Percentiles rank a stretch among this genome's conserved stretches.
Evolutionary conservation across 2,888 invertebrate genomes (phyloP).

Genomic region (Incurvaria masculella): DNA sequence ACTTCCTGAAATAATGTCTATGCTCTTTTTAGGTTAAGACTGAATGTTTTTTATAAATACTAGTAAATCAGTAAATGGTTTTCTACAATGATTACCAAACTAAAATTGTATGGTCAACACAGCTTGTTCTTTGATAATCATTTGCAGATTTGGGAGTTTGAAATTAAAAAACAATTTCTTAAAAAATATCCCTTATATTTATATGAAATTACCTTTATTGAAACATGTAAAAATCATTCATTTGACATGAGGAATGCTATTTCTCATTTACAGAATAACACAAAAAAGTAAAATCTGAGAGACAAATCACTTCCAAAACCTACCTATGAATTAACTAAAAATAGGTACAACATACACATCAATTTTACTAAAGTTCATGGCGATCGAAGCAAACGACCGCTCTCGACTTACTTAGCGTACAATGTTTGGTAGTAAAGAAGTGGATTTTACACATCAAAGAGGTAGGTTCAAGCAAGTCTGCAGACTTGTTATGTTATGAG

Average conservation of each 20-base stretch:
- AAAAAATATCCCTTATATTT: conserved; percentile 34
- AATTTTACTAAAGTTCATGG: conserved; percentile 41
- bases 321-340: conserved; percentile 55
- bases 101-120: too few species aligned
- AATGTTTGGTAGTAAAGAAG: conserved; percentile 49
- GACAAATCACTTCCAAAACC: conserved; percentile 57
- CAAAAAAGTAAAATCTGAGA: conserved; percentile 54
- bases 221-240: conserved; percentile 56
- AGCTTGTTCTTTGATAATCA: too few species aligned
- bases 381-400: conserved; percentile 24
- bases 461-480: conserved; percentile 50
- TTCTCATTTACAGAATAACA: conserved; percentile 58
- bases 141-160: background rate
- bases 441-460: conserved; percentile 53
- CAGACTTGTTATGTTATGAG: conserved; percentile 30
- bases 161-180: conserved; percentile 9
- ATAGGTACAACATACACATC: conserved; percentile 57
- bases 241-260: conserved; percentile 58
- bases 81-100: too few species aligned
- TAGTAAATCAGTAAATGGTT: too few species aligned
- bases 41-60: too few species aligned
- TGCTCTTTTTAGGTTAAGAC: too few species aligned
- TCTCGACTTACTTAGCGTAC: conserved; percentile 35
- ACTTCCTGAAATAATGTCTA: too few species aligned
- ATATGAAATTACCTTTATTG: conserved; percentile 58